Evolutionary conservation across 2,113 vertebrate genomes (phyloP), one percentile per base, ranked within the genome.

Genomic region (Myocastor coypus): DNA sequence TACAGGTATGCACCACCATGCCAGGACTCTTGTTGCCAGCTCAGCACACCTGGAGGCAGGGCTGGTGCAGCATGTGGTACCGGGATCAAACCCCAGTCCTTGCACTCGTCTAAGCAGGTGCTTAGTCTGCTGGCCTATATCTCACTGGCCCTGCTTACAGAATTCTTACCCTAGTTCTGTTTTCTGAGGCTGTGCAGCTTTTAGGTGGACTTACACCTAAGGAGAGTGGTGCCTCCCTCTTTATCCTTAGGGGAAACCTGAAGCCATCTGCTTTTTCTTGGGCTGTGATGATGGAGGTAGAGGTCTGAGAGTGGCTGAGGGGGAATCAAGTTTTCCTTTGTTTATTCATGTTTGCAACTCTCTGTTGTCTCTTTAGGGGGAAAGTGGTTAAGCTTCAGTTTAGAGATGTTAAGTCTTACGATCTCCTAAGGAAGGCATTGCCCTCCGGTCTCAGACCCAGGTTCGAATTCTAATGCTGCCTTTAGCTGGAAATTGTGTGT

Each of bases 391-490:
- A 8, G 32, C 59, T 81, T 50, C 10, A 19, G 28, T 13, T 55
- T 9, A 75, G 71, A 69, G 64, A 32, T 7, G n/a, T 59, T 61
- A 46, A 73, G 66, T 64, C 42, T 50, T 50, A 12, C 0, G 24
- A 22, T 85, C 30, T 71, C 22, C 68, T 81, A 87, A 64, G 30
- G 75, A 87, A 83, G 66, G 68, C 61, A n/a, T 3, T 34, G 14
- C n/a, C 34, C 55, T 66, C 92, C 40, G 64, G 34, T 69, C 55
- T 94, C 57, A 95, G 69, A 68, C 17, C 13, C 73, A 50, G 26
- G 4, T 96, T 96, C 93, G 83, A 87, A 59, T 90, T 3, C 9
- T 32, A 71, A 78, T n/a, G 40, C 30, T 81, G 78, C 42, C 20
- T 22, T 34, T 71, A 28, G 81, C 68, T 71, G 83, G 68, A 91